Conservation (phyloP, 2,797 vertebrate genomes). For the Podargus strigoides region DNA sequence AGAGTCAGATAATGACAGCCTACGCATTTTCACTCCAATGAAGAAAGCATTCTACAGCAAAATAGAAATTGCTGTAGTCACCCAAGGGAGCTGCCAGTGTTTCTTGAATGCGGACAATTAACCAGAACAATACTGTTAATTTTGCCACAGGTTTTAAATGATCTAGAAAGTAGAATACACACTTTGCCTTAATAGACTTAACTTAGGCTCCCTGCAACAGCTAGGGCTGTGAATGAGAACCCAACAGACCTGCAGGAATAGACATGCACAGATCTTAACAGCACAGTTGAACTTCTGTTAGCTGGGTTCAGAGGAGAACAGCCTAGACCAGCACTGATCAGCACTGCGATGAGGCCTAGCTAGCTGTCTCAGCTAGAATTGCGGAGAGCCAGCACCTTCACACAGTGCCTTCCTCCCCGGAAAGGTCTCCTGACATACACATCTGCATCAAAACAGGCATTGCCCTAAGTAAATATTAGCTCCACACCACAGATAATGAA, state of each 20-base stretch:
- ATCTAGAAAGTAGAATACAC: slow-evolving; percentile 24
- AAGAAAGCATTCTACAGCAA: background rate
- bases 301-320: background rate
- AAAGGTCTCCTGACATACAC: background rate
- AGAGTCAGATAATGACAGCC: background rate
- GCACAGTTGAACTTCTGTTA: background rate
- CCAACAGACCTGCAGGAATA: background rate
- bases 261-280: background rate
- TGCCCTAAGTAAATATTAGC: background rate
- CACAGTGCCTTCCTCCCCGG: background rate
- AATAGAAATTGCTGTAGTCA: slow-evolving; percentile 12
- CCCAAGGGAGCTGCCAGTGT: background rate
- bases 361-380: background rate
- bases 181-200: background rate
- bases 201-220: background rate
- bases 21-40: background rate
- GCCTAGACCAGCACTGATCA: background rate
- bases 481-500: background rate
- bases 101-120: slow-evolving; percentile 42
- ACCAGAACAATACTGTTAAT: slow-evolving; percentile 45
- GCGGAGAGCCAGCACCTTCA: background rate
- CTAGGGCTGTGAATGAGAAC: background rate
- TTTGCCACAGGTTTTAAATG: slow-evolving; percentile 36
- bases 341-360: rapidly evolving
- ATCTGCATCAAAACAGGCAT: background rate